Conservation (phyloP, 1,140 invertebrate species). For the Panagrolaimus sp. region DNA sequence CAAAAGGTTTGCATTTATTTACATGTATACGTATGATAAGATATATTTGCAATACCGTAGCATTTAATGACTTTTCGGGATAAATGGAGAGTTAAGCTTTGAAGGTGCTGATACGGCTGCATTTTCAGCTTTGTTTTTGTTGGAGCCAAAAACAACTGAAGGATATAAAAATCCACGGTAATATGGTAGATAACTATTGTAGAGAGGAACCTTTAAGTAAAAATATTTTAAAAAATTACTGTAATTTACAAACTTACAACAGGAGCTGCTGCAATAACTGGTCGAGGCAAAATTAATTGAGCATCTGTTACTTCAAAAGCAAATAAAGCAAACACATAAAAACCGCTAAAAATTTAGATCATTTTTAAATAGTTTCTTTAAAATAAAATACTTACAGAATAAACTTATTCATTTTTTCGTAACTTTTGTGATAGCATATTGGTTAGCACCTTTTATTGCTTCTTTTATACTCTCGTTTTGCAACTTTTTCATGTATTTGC, state of each 20-base stretch:
- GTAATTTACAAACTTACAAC: background rate
- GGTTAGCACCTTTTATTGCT: no score
- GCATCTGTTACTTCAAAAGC: background rate
- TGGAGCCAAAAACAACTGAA: background rate
- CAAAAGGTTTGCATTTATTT: conserved; percentile 37
- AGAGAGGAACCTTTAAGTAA: background rate
- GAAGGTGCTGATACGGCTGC: background rate
- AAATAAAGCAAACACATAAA: background rate
- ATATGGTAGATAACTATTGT: background rate
- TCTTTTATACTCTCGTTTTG: no score
- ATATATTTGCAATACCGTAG: background rate
- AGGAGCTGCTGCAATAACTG: background rate
- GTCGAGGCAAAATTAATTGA: background rate
- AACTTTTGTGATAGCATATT: no score
- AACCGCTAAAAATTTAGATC: background rate
- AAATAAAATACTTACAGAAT: background rate
- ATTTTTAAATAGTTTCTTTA: background rate
- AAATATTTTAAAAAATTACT: background rate
- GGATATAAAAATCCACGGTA: background rate
- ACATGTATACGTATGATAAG: background rate
- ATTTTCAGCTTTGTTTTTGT: no score
- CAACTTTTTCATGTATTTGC: no score
- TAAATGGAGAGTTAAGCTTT: background rate
- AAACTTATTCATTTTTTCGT: no score
- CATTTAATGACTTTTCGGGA: background rate